Base-by-base conservation (phyloP, 2,888 invertebrate species). In the Eutolmus rufibarbis region DNA sequence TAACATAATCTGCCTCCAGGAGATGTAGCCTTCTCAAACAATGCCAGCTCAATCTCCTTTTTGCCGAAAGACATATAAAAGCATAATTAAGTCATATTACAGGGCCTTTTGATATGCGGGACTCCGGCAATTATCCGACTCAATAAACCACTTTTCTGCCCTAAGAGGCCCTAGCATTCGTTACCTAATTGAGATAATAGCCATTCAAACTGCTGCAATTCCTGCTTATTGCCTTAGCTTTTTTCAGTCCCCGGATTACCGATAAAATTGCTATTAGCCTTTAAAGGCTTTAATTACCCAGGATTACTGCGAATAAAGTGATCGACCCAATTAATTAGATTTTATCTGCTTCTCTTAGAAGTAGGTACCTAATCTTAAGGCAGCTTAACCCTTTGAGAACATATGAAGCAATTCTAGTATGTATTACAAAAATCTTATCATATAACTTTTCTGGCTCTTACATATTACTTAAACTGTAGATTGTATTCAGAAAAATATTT, bases 71-170 rank as follows among this genome's bases (percentile, higher is more conserved):
- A 16, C 77, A 37, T 77, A n/a, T 37, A 16, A 37, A 77, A 77
- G 77, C 37, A 77, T 77, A 77, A 77, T 77, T 77, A 77, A 77
- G 77, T 77, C n/a, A 77, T 77, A 77, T 77, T 76, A 37, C 51
- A 77, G 34, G 40, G 16, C 31, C 77, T 31, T 77, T 77, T 77
- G 77, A 77, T 77, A 37, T 77, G 34, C 37, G n/a, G 16, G 16
- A 8, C 77, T 40, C 31, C 2, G 14, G 34, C 34, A 77, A 77
- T 77, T 77, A 77, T 31, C 31, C 37, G 31, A 37, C n/a, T 31
- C 34, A 34, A 34, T 34, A 77, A 77, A 40, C n/a, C 34, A 77
- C 77, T 77, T 77, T 37, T 77, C 37, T 77, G 77, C 37, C 34
- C 77, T 37, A 77, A 77, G 77, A 77, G 76, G 28, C 34, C 43